phyloP scores from a whole-genome alignment of 1,140 invertebrate genomes.

The Rhagoletis pomonella region DNA sequence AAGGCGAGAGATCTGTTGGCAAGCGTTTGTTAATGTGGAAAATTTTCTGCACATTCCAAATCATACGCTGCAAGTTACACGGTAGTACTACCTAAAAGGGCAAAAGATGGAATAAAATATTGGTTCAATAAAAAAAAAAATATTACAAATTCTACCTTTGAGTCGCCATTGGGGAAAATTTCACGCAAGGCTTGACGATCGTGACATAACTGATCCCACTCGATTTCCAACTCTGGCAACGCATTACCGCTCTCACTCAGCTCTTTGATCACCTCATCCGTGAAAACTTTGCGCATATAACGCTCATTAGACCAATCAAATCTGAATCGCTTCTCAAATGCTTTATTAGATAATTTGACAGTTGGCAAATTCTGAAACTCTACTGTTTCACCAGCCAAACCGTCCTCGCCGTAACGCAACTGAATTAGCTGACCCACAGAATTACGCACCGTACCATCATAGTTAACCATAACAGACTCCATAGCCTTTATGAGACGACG shows the following conservation, averaged over 20 bases:
- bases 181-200: conserved; percentile 91
- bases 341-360: conserved; percentile 95
- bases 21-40: conserved; percentile 97
- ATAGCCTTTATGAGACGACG: conserved; percentile 99
- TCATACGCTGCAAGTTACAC: conserved; percentile 98
- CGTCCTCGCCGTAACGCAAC: conserved; percentile 98
- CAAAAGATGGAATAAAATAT: background rate
- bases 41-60: conserved; percentile 99
- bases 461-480: conserved; percentile 99
- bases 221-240: conserved; percentile 92
- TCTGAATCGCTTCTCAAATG: conserved; percentile 96
- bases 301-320: conserved; percentile 98
- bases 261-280: conserved; percentile 96
- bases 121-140: background rate
- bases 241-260: conserved; percentile 94
- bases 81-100: conserved; percentile 86
- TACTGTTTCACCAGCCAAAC: conserved; percentile 94
- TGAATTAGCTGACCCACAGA: conserved; percentile 98
- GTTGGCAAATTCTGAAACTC: conserved; percentile 97
- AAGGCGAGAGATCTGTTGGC: conserved; percentile 94
- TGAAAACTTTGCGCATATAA: conserved; percentile 91
- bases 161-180: conserved; percentile 91
- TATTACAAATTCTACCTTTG: conserved; percentile 75
- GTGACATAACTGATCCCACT: conserved; percentile 94
- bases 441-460: conserved; percentile 97